Conservation (phyloP, 2,113 vertebrate species). For the Eleginops maclovinus region DNA sequence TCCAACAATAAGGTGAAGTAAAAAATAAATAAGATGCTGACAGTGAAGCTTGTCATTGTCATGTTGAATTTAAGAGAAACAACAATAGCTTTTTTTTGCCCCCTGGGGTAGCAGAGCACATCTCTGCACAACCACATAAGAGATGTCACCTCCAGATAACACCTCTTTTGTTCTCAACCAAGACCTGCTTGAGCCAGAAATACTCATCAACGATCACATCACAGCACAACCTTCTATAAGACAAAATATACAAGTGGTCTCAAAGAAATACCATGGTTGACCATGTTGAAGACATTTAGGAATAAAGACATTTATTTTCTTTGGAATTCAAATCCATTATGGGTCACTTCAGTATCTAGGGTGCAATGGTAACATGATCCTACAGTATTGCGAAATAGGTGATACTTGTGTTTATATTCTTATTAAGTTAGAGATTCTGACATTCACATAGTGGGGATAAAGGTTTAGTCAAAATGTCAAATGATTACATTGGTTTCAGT, state of each 20-base stretch:
- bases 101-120: not conserved
- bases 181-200: conserved; percentile 12
- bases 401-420: too few relatives aligned
- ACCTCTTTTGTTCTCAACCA: not conserved
- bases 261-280: too few relatives aligned
- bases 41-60: conserved; percentile 24
- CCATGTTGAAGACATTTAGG: not conserved
- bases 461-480: not conserved
- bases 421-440: too few relatives aligned
- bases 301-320: not conserved
- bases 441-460: not conserved
- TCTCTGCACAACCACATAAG: not conserved
- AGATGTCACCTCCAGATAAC: conserved; percentile 11
- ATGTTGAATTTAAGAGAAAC: conserved; percentile 4
- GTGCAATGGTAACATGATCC: too few relatives aligned
- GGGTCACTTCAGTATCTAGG: not conserved
- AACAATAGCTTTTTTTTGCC: not conserved
- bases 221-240: conserved; percentile 6
- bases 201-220: conserved; percentile 13
- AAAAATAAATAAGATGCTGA: conserved; percentile 59
- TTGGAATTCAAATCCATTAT: not conserved
- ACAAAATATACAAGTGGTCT: not conserved
- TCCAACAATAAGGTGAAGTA: conserved; percentile 61
- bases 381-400: too few relatives aligned
- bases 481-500: not conserved